Conservation (phyloP, 2,888 invertebrate species). For the Tineola bisselliella region DNA sequence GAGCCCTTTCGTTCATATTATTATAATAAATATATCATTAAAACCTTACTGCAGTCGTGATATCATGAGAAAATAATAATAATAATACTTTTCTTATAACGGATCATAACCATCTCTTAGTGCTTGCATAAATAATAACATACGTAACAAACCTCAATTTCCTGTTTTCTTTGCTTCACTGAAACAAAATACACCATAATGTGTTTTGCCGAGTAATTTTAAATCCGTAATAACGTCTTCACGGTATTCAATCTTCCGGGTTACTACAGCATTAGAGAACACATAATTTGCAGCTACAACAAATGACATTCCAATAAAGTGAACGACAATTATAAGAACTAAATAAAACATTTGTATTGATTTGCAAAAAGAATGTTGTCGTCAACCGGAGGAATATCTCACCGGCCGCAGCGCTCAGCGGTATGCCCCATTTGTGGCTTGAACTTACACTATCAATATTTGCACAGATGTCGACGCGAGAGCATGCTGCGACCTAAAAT, state of each 20-base stretch:
- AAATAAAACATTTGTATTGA: neutral
- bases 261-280: neutral
- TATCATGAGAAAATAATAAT: conserved; percentile 1
- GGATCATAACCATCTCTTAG: conserved; percentile 44
- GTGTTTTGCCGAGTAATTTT: neutral
- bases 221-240: conserved; percentile 6
- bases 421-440: conserved; percentile 41
- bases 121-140: conserved; percentile 40
- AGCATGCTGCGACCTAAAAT: conserved; percentile 67
- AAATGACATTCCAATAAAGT: neutral
- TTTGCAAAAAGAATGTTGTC: neutral
- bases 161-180: conserved; percentile 24
- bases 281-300: neutral
- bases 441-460: conserved; percentile 68
- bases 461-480: conserved; percentile 66
- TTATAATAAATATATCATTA: neutral
- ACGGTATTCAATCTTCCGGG: neutral
- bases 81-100: conserved; percentile 27
- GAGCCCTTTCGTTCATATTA: neutral
- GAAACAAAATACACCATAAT: conserved; percentile 1
- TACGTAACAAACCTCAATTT: conserved; percentile 41
- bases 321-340: neutral
- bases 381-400: neutral
- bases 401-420: conserved; percentile 14
- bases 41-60: neutral